Evolutionary conservation across 2,797 vertebrate species (phyloP).

Genomic region (Caiman crocodilus): DNA sequence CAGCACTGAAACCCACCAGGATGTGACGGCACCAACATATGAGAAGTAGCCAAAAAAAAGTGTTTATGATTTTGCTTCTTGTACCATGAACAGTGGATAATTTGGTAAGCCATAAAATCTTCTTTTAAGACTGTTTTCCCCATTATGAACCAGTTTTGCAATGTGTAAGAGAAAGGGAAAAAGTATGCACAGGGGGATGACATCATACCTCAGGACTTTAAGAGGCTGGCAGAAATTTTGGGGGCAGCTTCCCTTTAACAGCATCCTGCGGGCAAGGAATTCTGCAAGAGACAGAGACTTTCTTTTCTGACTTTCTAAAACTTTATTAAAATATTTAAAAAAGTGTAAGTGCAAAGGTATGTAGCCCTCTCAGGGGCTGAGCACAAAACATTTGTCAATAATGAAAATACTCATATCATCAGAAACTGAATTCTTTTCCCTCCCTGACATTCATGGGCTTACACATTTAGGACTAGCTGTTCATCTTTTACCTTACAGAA

Average conservation of each 20-base stretch:
- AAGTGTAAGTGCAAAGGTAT: too few species aligned
- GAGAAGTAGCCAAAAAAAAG: constrained; percentile 10
- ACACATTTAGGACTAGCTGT: too few species aligned
- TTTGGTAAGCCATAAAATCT: not conserved
- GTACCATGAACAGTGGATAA: not conserved
- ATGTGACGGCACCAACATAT: not conserved
- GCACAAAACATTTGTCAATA: too few species aligned
- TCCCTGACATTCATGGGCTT: too few species aligned
- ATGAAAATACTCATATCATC: too few species aligned
- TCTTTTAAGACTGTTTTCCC: not conserved
- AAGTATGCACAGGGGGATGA: not conserved
- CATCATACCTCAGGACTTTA: not conserved
- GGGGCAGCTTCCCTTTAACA: not conserved
- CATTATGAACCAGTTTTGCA: not conserved
- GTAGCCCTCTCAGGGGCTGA: too few species aligned
- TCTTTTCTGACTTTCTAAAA: too few species aligned
- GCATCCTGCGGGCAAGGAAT: not conserved
- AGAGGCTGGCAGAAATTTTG: not conserved
- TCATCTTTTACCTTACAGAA: too few species aligned
- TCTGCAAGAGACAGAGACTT: too few species aligned
- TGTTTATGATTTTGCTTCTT: not conserved
- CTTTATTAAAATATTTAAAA: too few species aligned
- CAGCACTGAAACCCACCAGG: not conserved
- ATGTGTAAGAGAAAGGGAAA: not conserved
- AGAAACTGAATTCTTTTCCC: too few species aligned